Evolutionary conservation across 2,797 vertebrate genomes (phyloP), one percentile per base, ranked within the genome.

Genomic region (Hipposideros larvatus): DNA sequence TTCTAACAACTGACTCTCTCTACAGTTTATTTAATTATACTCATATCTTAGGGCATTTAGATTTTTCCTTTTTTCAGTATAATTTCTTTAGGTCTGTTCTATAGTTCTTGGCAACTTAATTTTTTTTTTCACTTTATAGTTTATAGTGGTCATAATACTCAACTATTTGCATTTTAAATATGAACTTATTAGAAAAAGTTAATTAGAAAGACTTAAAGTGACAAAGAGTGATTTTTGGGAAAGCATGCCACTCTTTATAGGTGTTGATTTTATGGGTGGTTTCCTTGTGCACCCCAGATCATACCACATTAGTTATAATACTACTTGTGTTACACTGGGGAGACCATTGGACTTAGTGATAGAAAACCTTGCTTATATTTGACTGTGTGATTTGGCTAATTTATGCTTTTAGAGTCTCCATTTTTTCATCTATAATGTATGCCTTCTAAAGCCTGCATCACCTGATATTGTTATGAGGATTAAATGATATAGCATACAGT

Each of bases 1-100:
- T 90, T 78, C 34, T 55, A 84, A 65, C 82, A 43, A 34, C 31
- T 66, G 18, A 26, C 75, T 89, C 5, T 66, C 51, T 63, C 11
- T 71, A 65, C 4, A 70, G 1, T 79, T 94, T 78, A 73, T 48
- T 70, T 61, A 89, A 57, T 86, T 55, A 65, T 71, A 59, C 7
- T 73, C 37, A 41, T 31, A 53, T n/a, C 88, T 68, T 31, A 51
- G 13, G 19, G 26, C n/a, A 71, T 71, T 90, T 70, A 78, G 5
- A 59, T 65, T 92, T 41, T 85, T 48, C 8, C 11, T 41, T 84
- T 59, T 82, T 71, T 66, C 5, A 37, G 43, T 57, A 63, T 18
- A 94, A 78, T 82, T 94, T 84, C 21, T 78, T 68, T 94, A 68
- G 10, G 37, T 68, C 46, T 59, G 19, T 51, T 87, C 11, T 95